Conservation (phyloP, 2,888 invertebrate species). For the Cheilosia grossa region DNA sequence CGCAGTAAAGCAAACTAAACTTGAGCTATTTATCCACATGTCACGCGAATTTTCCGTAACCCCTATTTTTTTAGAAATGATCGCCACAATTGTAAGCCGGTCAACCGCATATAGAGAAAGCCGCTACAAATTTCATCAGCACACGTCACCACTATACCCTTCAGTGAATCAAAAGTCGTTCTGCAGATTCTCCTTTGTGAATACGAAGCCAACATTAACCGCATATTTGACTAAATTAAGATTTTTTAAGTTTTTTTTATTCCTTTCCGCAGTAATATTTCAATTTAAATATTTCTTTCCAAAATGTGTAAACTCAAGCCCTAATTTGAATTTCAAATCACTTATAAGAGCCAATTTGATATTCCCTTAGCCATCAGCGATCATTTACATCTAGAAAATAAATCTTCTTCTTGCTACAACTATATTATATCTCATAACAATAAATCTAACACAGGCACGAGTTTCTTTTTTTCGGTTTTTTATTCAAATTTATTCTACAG, state of each 20-base stretch:
- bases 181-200: too few relatives aligned
- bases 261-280: not conserved
- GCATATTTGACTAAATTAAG: not conserved
- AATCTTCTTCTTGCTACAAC: conserved; percentile 3
- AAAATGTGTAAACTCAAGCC: not conserved
- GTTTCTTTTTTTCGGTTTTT: conserved; percentile 3
- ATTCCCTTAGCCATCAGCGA: not conserved
- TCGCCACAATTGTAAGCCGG: too few relatives aligned
- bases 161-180: too few relatives aligned
- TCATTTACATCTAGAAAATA: not conserved
- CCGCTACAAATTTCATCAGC: too few relatives aligned
- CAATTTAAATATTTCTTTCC: not conserved
- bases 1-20: too few relatives aligned
- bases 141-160: too few relatives aligned
- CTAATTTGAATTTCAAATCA: not conserved
- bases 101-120: too few relatives aligned
- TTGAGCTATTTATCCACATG: too few relatives aligned
- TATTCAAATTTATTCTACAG: conserved; percentile 11
- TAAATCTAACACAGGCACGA: conserved; percentile 22
- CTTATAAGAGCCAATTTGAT: not conserved
- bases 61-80: too few relatives aligned
- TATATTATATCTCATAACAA: conserved; percentile 1
- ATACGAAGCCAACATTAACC: too few relatives aligned
- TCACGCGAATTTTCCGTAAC: too few relatives aligned
- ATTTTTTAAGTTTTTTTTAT: not conserved